phyloP scores from a whole-genome alignment of 1,140 invertebrate species.

The Bombus pyrosoma region DNA sequence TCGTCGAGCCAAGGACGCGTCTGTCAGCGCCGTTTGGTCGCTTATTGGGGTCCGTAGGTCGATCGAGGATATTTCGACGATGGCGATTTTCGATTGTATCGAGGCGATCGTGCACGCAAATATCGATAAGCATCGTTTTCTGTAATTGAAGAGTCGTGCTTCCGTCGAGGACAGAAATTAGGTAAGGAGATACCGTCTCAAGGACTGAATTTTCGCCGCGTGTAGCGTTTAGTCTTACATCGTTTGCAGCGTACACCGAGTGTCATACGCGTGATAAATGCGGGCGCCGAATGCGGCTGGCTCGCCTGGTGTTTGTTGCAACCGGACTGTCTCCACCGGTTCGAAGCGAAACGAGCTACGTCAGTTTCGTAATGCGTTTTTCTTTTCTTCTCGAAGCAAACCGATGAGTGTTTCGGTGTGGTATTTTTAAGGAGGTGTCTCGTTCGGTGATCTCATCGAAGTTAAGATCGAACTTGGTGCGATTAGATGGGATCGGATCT shows the following conservation, averaged over 20 bases:
- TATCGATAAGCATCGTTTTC: background rate
- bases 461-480: background rate
- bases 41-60: background rate
- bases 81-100: too few relatives aligned
- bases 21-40: background rate
- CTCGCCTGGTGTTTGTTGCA: background rate
- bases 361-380: slow-evolving; percentile 33
- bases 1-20: background rate
- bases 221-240: slow-evolving; percentile 32
- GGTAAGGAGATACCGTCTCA: background rate
- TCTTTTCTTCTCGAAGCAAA: background rate
- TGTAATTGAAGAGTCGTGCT: slow-evolving; percentile 21
- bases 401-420: background rate
- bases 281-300: slow-evolving; percentile 17
- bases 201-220: slow-evolving; percentile 12
- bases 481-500: background rate
- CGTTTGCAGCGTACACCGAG: slow-evolving; percentile 9
- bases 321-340: slow-evolving; percentile 23
- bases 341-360: slow-evolving; percentile 4
- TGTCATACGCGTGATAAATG: slow-evolving; percentile 53
- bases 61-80: background rate
- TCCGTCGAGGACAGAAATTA: background rate
- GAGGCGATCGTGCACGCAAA: background rate
- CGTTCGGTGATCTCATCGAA: background rate
- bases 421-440: background rate